Conservation (phyloP, 2,113 vertebrate species). For the Rhynchomys soricoides region DNA sequence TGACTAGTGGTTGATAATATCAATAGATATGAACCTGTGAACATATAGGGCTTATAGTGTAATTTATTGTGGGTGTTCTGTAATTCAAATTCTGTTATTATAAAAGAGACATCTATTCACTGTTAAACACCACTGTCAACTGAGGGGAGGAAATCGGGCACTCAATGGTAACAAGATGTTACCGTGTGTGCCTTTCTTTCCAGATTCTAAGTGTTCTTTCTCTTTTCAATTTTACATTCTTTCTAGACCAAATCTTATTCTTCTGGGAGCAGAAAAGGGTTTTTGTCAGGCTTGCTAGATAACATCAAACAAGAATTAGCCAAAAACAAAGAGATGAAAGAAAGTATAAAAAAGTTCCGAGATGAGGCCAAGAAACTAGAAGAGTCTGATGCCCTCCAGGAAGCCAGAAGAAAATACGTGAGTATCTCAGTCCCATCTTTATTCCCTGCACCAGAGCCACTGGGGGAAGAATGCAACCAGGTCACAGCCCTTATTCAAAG, state of each 20-base stretch:
- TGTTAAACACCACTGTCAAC: background rate
- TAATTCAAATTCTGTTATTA: background rate
- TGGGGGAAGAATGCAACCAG: background rate
- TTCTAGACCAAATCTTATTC: conserved; percentile 85
- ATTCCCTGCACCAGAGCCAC: background rate
- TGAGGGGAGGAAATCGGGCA: background rate
- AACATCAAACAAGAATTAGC: conserved; percentile 95
- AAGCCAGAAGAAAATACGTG: conserved; percentile 97
- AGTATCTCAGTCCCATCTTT: conserved; percentile 72
- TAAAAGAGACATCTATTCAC: background rate
- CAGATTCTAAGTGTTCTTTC: background rate
- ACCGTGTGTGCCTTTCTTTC: accelerated
- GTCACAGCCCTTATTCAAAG: background rate
- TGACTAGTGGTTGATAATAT: background rate
- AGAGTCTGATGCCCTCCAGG: conserved; percentile 94
- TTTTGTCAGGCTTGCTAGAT: conserved; percentile 94
- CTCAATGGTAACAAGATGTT: background rate
- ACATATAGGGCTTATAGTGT: too few relatives aligned
- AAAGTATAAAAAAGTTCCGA: conserved; percentile 95
- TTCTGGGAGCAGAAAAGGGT: conserved; percentile 91
- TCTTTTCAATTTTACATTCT: background rate
- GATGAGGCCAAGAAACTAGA: conserved; percentile 96
- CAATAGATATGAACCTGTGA: background rate
- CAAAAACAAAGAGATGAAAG: conserved; percentile 98
- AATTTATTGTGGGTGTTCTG: background rate